Evolutionary conservation across 2,888 invertebrate species (phyloP), one percentile per base, ranked within the genome.

Genomic region (Melanophora roralis): DNA sequence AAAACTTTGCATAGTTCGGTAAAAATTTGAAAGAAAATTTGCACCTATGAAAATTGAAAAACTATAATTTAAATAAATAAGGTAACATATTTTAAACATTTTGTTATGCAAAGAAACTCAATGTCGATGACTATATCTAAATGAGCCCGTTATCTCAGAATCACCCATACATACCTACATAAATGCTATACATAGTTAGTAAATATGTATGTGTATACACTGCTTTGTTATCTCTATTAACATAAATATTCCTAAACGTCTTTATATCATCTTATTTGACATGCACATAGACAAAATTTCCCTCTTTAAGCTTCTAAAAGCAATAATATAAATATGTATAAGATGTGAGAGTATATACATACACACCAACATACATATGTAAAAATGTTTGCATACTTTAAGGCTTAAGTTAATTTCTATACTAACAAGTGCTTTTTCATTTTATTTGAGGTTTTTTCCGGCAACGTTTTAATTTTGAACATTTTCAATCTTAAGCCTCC

Each of bases 321-420:
- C 43, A 38, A 16, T 23, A 55, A 19, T 16, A 60, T 32, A 19
- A 45, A 23, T 14, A 16, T 5, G 19, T 43, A 14, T 38, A 21
- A 36, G n/a, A 43, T 64, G 6, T 27, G 6, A 27, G 6, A 3
- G 6, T 27, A 27, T 27, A 27, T 5, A 27, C 27, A 27, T 27
- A 27, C 6, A 27, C 6, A 27, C 27, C 27, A 5, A 27, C 27
- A 27, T 27, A 27, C 27, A 27, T 27, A 27, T 6, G 27, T 27
- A 27, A 27, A 6, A 12, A 21, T 34, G 0, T 64, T 43, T 32
- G 27, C 36, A 45, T 40, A 55, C 57, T 74, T 65, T 19, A 8
- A 49, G 40, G 73, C n/a, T 32, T 64, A 45, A 45, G 73, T 43
- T 74, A 78, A 78, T 74, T 74, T 78, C 64, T 53, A 38, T 27